These are phyloP conservation scores for Cryptosula pallasiana DNA, from an alignment of 2,888 invertebrate species.

Conservation along the genomic window DNA sequence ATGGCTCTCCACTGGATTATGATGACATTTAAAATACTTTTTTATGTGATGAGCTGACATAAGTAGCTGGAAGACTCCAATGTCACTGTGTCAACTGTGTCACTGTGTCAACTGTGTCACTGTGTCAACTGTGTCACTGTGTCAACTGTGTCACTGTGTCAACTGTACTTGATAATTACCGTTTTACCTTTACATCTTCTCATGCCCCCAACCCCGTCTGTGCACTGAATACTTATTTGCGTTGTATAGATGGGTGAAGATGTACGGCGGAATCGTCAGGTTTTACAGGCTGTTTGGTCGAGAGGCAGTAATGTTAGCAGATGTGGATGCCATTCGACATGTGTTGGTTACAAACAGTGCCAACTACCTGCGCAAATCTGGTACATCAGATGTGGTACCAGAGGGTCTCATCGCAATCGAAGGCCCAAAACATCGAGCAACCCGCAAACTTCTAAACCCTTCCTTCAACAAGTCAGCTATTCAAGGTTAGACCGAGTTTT, in stretches of 20 bases:
- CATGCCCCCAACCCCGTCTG: too few relatives aligned
- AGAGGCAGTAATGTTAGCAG: slow-evolving; percentile 37
- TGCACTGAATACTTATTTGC: too few relatives aligned
- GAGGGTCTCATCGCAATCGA: slow-evolving; percentile 32
- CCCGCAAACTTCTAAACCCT: slow-evolving; percentile 38
- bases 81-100: too few relatives aligned
- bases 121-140: too few relatives aligned
- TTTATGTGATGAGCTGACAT: too few relatives aligned
- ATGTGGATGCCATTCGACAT: slow-evolving; percentile 38
- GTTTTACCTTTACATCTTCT: too few relatives aligned
- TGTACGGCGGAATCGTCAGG: slow-evolving; percentile 34
- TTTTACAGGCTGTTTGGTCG: slow-evolving; percentile 39
- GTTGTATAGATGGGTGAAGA: slow-evolving; percentile 30
- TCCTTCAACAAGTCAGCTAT: slow-evolving; percentile 36
- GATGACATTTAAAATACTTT: too few relatives aligned
- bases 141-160: too few relatives aligned
- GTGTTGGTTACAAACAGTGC: slow-evolving; percentile 38
- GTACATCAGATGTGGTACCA: slow-evolving; percentile 28
- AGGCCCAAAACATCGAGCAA: slow-evolving; percentile 35
- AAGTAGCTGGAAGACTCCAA: too few relatives aligned
- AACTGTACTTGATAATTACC: too few relatives aligned
- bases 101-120: too few relatives aligned
- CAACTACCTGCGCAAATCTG: slow-evolving; percentile 35
- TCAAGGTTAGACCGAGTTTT: slow-evolving; percentile 37
- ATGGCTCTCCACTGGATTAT: too few relatives aligned